Conservation (phyloP, 1,140 invertebrate genomes). For the Idris sp. region DNA sequence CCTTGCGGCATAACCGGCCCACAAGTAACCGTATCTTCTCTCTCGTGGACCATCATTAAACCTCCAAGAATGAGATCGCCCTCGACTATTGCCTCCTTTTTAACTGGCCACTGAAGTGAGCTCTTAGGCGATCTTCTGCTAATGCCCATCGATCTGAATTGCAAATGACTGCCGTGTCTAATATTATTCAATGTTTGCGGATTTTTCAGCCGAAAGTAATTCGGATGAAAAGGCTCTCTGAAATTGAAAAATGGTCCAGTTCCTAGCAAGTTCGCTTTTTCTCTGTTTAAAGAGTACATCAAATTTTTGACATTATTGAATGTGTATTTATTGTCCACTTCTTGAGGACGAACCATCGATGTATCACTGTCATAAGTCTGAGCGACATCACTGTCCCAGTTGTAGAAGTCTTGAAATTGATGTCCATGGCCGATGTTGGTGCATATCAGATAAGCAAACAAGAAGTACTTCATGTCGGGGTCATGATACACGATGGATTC, state of each 20-base stretch:
- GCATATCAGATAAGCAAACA: slow-evolving; percentile 59
- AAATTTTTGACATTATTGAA: slow-evolving; percentile 28
- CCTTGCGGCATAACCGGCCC: slow-evolving; percentile 97
- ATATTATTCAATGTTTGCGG: slow-evolving; percentile 63
- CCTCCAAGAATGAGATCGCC: slow-evolving; percentile 92
- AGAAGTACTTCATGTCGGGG: slow-evolving; percentile 68
- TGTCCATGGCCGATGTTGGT: slow-evolving; percentile 59
- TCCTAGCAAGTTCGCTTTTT: slow-evolving; percentile 12
- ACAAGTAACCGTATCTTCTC: slow-evolving; percentile 89
- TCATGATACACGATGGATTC: slow-evolving; percentile 57
- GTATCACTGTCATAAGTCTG: slow-evolving; percentile 22
- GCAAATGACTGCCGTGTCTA: slow-evolving; percentile 60
- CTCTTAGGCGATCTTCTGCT: slow-evolving; percentile 34
- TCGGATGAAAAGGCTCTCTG: slow-evolving; percentile 26
- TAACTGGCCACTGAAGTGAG: slow-evolving; percentile 86
- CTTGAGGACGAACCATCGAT: slow-evolving; percentile 15
- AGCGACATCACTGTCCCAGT: slow-evolving; percentile 31
- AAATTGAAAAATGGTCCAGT: slow-evolving; percentile 36
- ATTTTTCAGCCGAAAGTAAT: slow-evolving; percentile 57
- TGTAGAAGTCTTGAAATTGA: slow-evolving; percentile 34
- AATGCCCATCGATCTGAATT: slow-evolving; percentile 47
- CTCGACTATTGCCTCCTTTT: slow-evolving; percentile 90
- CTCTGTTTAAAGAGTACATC: slow-evolving; percentile 18
- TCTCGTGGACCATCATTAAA: slow-evolving; percentile 96
- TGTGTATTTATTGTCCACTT: slow-evolving; percentile 19